Evolutionary conservation across 2,113 vertebrate genomes (phyloP).

Genomic region (Ptyas mucosa): DNA sequence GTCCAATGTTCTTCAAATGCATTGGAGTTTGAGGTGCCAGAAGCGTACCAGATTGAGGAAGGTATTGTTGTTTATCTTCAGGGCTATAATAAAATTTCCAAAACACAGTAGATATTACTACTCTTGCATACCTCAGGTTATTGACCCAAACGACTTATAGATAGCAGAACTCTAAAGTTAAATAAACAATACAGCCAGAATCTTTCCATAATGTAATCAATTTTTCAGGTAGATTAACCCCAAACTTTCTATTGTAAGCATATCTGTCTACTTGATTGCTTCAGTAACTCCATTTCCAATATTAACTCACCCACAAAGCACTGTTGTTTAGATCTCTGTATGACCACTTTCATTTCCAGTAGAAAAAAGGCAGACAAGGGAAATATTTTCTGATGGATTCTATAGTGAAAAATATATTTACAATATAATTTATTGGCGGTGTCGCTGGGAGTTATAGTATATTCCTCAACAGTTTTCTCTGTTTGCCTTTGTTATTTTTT

Average conservation of each 20-base stretch:
- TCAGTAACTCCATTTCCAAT: background rate
- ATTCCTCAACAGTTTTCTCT: constrained; percentile 51
- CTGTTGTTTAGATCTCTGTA: background rate
- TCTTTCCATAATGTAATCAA: background rate
- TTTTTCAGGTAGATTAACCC: background rate
- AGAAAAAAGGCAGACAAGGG: constrained; percentile 27
- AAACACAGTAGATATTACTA: background rate
- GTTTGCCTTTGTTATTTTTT: constrained; percentile 14
- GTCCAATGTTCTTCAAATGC: background rate
- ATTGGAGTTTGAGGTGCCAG: background rate
- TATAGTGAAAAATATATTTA: constrained; percentile 44
- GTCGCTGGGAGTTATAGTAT: constrained; percentile 41
- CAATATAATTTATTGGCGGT: constrained; percentile 22
- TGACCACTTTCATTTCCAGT: constrained; percentile 26
- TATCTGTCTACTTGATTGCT: background rate
- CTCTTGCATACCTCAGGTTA: background rate
- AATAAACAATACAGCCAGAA: background rate
- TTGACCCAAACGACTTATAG: background rate
- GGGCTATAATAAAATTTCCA: background rate
- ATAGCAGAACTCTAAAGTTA: background rate
- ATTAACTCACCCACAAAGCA: background rate
- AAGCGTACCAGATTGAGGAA: background rate
- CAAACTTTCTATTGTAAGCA: background rate
- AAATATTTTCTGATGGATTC: constrained; percentile 32
- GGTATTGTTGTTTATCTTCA: background rate